A percentile compares a stretch with the other conserved stretches of the same genome.
These are phyloP conservation scores for Netelia fuscicornis DNA, from an alignment of 2,888 invertebrate genomes.

Conservation along the genomic window DNA sequence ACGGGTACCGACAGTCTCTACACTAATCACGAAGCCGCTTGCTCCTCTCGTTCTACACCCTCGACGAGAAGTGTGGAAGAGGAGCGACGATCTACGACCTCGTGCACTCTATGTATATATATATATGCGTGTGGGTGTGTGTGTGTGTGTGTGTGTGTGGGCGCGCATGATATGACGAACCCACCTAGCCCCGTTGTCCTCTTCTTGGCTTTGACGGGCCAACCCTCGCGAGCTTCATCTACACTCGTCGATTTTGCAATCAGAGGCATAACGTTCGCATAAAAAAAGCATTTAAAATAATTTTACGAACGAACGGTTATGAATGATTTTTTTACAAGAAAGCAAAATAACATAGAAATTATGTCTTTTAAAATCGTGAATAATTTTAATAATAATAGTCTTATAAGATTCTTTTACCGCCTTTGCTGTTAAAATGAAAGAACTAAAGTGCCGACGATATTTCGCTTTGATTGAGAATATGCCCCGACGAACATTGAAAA, in stretches of 20 bases:
- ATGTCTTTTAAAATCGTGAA: neutral
- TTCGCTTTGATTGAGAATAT: neutral
- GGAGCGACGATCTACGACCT: constrained; percentile 47
- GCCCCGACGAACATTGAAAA: neutral
- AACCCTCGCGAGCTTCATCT: constrained; percentile 21
- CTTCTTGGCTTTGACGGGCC: constrained; percentile 1
- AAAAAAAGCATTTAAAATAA: neutral
- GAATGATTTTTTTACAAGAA: neutral
- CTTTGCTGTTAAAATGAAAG: neutral
- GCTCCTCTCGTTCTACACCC: constrained; percentile 43
- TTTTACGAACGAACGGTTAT: neutral
- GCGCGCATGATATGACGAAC: neutral
- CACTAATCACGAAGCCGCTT: constrained; percentile 60
- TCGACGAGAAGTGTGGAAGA: constrained; percentile 44
- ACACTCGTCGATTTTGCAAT: constrained; percentile 21
- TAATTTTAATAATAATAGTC: neutral
- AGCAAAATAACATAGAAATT: neutral
- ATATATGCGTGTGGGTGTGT: neutral
- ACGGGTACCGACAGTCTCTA: constrained; percentile 13
- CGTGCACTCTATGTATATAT: constrained; percentile 21
- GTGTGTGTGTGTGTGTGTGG: neutral
- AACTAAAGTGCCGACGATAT: neutral
- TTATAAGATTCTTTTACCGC: neutral
- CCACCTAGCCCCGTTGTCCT: neutral
- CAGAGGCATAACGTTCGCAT: neutral